Base-by-base conservation (phyloP, 2,888 invertebrate species). In the Andrena marginata region DNA sequence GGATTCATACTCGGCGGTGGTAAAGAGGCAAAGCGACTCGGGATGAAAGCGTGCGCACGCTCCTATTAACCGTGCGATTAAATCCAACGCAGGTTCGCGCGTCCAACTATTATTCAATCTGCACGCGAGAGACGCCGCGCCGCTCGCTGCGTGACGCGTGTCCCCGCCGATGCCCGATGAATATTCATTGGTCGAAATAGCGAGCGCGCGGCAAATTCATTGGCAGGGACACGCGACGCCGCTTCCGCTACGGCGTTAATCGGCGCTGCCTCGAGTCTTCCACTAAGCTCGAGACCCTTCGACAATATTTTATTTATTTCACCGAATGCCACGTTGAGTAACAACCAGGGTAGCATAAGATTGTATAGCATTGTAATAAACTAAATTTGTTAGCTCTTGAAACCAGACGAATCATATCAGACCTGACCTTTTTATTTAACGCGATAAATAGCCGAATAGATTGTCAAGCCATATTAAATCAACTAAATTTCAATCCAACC, bases 111-210 rank as follows among this genome's bases (percentile, higher is more conserved):
- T 60, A 70, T 77, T 71, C 79, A 59, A 80, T 77, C 64, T 23
- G 64, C 29, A 26, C 31, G 16, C 31, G 23, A 26, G 35, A 20
- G 54, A 56, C 54, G 60, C 60, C 62, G 48, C 48, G 60, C 64
- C 62, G 60, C 42, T 60, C 51, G 23, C 26, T 8, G 48, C 29
- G 73, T 65, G 64, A 51, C 80, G 70, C 31, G 54, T 23, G 56
- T 59, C 54, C 51, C 48, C 49, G 20, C 65, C 60, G 60, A 74
- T 67, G 26, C 2, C 4, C 78, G 42, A 76, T 81, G 68, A 81
- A 77, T 81, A 82, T 82, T 82, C 82, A 82, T 64, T 71, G 63
- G 42, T 7, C 51, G 49, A 75, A 82, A 80, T 71, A 65, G 65
- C 48, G 6, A 29, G 49, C 31, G 68, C 49, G 23, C 29, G 63